These are phyloP conservation scores for Hymenochirus boettgeri DNA, from an alignment of 2,113 vertebrate genomes.

Conservation along the genomic window DNA sequence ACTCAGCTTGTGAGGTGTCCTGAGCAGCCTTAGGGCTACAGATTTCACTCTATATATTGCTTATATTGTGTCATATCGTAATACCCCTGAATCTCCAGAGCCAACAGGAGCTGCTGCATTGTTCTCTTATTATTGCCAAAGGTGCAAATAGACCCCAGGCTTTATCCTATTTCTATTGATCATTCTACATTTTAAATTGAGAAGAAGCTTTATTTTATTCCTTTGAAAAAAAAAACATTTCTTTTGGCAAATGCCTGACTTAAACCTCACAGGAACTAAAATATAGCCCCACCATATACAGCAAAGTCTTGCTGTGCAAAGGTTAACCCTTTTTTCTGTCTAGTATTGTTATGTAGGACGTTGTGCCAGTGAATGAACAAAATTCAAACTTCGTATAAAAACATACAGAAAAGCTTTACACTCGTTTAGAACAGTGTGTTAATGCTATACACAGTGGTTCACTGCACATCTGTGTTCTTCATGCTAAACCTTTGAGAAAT, in stretches of 20 bases:
- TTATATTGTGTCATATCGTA: slow-evolving; percentile 31
- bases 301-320: neutral
- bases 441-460: no score
- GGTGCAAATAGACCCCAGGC: slow-evolving; percentile 34
- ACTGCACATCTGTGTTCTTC: no score
- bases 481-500: no score
- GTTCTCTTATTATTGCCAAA: slow-evolving; percentile 32
- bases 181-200: slow-evolving; percentile 32
- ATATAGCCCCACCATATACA: neutral
- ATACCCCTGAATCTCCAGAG: slow-evolving; percentile 31
- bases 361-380: neutral
- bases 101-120: slow-evolving; percentile 7
- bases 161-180: slow-evolving; percentile 39
- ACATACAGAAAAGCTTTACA: no score
- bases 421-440: neutral
- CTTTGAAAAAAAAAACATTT: neutral
- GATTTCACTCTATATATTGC: slow-evolving; percentile 28
- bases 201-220: slow-evolving; percentile 24
- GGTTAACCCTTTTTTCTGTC: neutral
- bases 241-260: neutral
- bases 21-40: slow-evolving; percentile 21
- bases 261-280: neutral
- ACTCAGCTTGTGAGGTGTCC: slow-evolving; percentile 8
- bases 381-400: neutral
- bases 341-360: neutral